These are phyloP conservation scores for Triplophysa bombifrons DNA, from an alignment of 2,797 vertebrate genomes.

Conservation along the genomic window DNA sequence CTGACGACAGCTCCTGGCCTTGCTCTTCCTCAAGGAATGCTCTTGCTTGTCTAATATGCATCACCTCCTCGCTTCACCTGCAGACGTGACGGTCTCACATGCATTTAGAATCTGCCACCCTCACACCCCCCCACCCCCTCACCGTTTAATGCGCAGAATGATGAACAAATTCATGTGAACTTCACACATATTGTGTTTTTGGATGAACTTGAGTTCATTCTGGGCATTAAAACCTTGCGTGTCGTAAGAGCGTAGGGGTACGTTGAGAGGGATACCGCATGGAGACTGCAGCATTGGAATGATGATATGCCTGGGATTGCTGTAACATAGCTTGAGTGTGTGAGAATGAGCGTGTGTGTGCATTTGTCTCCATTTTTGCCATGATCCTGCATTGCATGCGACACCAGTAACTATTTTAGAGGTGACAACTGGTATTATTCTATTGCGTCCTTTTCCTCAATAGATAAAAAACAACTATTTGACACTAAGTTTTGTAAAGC, in stretches of 20 bases:
- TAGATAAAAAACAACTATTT: background rate
- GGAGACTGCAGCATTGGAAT: constrained; percentile 39
- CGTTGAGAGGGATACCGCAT: constrained; percentile 34
- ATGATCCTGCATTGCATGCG: constrained; percentile 52
- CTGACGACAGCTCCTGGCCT: constrained; percentile 35
- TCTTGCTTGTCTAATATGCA: constrained; percentile 54
- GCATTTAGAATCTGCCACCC: constrained; percentile 34
- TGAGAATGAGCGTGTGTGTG: constrained; percentile 20
- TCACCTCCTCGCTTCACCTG: constrained; percentile 58
- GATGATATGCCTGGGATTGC: constrained; percentile 36
- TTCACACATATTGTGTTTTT: too few relatives aligned
- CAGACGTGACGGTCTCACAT: constrained; percentile 45
- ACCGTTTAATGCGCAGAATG: constrained; percentile 58
- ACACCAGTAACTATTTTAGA: constrained; percentile 34
- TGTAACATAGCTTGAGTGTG: constrained; percentile 38
- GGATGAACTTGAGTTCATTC: constrained; percentile 17
- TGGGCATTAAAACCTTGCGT: constrained; percentile 51
- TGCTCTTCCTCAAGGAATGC: constrained; percentile 50
- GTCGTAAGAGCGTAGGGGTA: constrained; percentile 5
- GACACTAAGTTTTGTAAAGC: background rate
- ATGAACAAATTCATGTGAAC: constrained; percentile 3
- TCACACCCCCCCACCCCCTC: background rate
- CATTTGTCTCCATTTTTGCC: constrained; percentile 32
- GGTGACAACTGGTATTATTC: constrained; percentile 10
- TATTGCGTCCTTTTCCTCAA: background rate